Percentiles rank a stretch among this genome's conserved stretches.
Conservation (phyloP, 2,797 vertebrate species). For the Alfaro cultratus region DNA sequence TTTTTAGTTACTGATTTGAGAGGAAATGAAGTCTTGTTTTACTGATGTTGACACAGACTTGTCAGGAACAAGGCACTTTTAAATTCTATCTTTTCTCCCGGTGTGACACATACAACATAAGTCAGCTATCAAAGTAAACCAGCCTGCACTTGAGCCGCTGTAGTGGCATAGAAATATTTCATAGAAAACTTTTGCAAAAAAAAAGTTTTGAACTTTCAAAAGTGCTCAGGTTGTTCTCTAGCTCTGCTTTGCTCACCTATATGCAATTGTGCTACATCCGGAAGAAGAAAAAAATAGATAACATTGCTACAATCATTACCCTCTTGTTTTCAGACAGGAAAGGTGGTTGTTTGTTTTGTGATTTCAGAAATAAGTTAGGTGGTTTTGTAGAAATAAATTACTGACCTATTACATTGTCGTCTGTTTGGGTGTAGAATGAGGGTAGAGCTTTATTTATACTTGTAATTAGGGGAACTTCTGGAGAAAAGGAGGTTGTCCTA, state of each 20-base stretch:
- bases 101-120: background rate
- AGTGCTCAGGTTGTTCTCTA: background rate
- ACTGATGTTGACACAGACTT: conserved; percentile 5
- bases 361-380: background rate
- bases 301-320: background rate
- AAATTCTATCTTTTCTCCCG: background rate
- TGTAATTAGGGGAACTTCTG: background rate
- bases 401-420: background rate
- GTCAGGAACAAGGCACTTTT: background rate
- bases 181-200: background rate
- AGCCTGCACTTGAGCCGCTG: background rate
- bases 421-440: background rate
- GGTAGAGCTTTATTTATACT: background rate
- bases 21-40: conserved; percentile 1
- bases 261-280: background rate
- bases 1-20: conserved; percentile 1
- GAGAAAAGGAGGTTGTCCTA: background rate
- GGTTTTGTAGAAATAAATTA: background rate
- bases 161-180: background rate
- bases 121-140: background rate
- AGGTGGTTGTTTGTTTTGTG: background rate
- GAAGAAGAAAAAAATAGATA: background rate
- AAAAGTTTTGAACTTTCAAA: background rate
- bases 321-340: background rate
- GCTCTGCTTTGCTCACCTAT: background rate